Base-by-base conservation (phyloP, 2,113 vertebrate genomes). In the Atrichornis clamosus region DNA sequence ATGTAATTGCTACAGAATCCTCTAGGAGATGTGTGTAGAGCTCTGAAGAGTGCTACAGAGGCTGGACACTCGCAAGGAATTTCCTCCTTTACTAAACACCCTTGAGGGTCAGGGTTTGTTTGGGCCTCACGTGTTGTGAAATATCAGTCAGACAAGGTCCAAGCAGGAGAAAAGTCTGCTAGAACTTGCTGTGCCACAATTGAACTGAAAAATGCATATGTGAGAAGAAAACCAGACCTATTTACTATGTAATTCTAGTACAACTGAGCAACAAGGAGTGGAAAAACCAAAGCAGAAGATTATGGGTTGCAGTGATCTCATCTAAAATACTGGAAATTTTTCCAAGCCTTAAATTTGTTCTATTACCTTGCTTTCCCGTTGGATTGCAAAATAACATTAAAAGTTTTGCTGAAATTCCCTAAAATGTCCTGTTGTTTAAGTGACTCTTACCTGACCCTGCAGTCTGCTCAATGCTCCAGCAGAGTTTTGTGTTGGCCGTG, bases 371-470 rank as follows among this genome's bases (percentile, higher is more conserved):
- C 70, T 90, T 70, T 84, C 52, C 30, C 49, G 2, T 21, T 72
- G 20, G 19, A 15, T 28, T 87, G 15, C 33, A 62, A 89, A 87
- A 52, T 7, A 78, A 50, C 44, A 30, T 32, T n/a, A 52, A 63
- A 58, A 50, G 28, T 14, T 39, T 74, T 75, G 24, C 35, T 84
- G 85, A 49, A 33, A 75, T 50, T 78, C 37, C 6, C 33, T 41
- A 46, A 68, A 58, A 46, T 6, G 18, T 22, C 33, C 6, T 18
- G 13, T 28, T 76, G 13, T 90, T 84, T 55, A 87, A 94, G 53
- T 28, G 42, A 37, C 19, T 56, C 93, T 95, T 96, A 97, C 97
- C 62, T 59, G 67, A 58, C 50, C 68, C 46, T 77, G 65, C 47
- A 89, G 88, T 49, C 67, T 74, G 76, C 56, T 79, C 33, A 56